These are phyloP conservation scores for Daphoenositta chrysoptera DNA, from an alignment of 2,113 vertebrate genomes.

Conservation along the genomic window DNA sequence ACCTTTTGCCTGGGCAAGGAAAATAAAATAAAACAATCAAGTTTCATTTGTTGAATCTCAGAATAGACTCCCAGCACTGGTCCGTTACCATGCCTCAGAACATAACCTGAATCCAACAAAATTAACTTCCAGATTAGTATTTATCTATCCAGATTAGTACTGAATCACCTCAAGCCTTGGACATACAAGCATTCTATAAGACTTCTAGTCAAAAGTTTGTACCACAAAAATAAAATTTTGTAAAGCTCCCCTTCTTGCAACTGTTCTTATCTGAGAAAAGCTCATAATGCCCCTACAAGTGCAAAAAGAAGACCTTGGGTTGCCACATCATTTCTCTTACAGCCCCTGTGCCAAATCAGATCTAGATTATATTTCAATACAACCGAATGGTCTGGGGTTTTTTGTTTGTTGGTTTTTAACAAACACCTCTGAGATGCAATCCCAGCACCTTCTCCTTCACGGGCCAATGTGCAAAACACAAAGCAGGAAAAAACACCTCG, in stretches of 20 bases:
- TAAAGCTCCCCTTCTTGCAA: neutral
- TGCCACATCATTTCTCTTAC: neutral
- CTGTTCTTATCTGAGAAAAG: neutral
- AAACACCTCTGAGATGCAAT: neutral
- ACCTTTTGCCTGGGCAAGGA: neutral
- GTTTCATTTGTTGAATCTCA: neutral
- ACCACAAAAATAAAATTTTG: neutral
- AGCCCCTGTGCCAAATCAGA: neutral
- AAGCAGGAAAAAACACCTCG: neutral
- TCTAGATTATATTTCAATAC: neutral
- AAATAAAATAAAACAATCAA: neutral
- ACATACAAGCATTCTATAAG: neutral
- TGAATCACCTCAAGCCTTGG: neutral
- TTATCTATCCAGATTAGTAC: neutral
- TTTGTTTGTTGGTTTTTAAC: neutral
- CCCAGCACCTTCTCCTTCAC: neutral
- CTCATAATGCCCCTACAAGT: rapidly evolving
- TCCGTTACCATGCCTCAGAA: neutral
- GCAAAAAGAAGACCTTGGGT: neutral
- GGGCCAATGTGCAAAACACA: neutral
- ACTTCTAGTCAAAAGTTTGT: neutral
- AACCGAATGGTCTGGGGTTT: neutral
- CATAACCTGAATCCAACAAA: neutral
- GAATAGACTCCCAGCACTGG: neutral
- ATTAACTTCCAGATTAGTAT: neutral